Evolutionary conservation across 2,888 invertebrate genomes (phyloP).

Genomic region (Pherbina coryleti): DNA sequence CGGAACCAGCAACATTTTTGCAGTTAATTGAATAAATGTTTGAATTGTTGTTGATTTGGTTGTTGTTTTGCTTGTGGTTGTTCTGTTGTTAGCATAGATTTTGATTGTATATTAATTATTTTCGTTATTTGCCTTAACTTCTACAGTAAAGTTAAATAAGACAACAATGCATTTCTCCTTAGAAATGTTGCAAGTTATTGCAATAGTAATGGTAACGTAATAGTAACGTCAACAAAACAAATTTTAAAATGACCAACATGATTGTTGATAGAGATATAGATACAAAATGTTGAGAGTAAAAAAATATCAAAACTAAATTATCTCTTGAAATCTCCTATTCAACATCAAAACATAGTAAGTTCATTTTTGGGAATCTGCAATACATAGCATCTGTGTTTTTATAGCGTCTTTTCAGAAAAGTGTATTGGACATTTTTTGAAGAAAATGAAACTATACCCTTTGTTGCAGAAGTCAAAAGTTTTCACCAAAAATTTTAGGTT

Average conservation of each 20-base stretch:
- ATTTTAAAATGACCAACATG: not conserved
- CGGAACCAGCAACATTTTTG: constrained; percentile 18
- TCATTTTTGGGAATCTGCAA: too few species aligned
- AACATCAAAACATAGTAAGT: too few species aligned
- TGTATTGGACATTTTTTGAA: too few species aligned
- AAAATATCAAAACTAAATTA: too few species aligned
- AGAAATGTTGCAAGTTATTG: constrained; percentile 9
- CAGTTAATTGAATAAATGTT: constrained; percentile 21
- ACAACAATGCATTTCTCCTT: constrained; percentile 3
- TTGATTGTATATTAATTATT: not conserved
- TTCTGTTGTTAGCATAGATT: not conserved
- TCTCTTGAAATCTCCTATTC: too few species aligned
- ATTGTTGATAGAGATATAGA: not conserved
- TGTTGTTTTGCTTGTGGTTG: not conserved
- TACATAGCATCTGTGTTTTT: too few species aligned
- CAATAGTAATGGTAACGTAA: not conserved
- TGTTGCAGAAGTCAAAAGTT: too few species aligned
- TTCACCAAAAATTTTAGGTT: too few species aligned
- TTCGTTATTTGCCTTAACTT: not conserved
- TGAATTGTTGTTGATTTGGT: not conserved
- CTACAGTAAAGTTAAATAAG: not conserved
- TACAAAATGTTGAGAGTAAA: too few species aligned
- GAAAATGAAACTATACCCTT: too few species aligned
- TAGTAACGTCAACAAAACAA: too few species aligned
- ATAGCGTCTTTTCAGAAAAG: too few species aligned